phyloP scores from a whole-genome alignment of 2,113 vertebrate species.

The Ahaetulla prasina region DNA sequence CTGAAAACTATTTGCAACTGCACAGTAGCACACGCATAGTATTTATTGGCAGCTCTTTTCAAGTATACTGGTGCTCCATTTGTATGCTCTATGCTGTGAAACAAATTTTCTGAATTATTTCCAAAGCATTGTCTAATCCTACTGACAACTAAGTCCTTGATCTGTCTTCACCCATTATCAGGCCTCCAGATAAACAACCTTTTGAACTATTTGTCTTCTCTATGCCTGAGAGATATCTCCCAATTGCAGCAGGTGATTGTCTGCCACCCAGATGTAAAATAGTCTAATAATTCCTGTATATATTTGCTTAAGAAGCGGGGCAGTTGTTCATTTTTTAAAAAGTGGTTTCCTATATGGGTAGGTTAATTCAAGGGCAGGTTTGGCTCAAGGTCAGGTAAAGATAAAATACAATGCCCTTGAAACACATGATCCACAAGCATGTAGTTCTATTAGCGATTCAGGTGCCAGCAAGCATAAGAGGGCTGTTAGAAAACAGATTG shows the following conservation, averaged over 20 bases:
- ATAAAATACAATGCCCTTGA: background rate
- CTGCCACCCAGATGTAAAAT: background rate
- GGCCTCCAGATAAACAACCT: background rate
- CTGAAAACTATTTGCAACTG: background rate
- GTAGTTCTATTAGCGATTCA: background rate
- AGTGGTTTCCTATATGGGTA: background rate
- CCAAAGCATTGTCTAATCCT: background rate
- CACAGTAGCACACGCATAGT: background rate
- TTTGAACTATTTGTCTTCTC: background rate
- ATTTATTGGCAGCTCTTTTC: background rate
- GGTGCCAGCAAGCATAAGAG: background rate
- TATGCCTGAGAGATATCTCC: background rate
- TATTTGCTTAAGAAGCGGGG: background rate
- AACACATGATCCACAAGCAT: too few relatives aligned
- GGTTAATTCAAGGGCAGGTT: background rate
- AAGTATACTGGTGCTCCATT: background rate
- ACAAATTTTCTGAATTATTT: background rate
- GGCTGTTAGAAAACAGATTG: background rate
- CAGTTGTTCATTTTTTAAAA: background rate
- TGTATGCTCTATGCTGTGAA: background rate
- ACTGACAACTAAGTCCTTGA: background rate
- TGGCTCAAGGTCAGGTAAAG: background rate
- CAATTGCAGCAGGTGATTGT: background rate
- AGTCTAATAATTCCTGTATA: background rate
- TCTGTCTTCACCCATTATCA: background rate